These are phyloP conservation scores for Ganaspis sp. DNA, from an alignment of 1,140 invertebrate genomes.

Conservation along the genomic window DNA sequence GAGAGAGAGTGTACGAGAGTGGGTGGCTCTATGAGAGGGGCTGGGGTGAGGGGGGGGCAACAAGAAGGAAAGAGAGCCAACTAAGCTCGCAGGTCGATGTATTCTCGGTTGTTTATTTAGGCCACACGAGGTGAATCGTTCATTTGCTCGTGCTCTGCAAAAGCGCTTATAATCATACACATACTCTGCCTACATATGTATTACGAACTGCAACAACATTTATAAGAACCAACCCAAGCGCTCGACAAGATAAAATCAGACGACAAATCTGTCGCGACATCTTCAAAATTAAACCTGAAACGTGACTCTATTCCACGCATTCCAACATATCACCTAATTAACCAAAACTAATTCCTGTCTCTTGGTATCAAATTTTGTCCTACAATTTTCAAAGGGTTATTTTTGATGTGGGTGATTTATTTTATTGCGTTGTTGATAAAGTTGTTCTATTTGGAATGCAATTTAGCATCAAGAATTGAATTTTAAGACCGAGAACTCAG, in stretches of 20 bases:
- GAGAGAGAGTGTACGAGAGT: slow-evolving; percentile 26
- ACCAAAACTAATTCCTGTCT: too few species aligned
- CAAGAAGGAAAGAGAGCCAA: slow-evolving; percentile 43
- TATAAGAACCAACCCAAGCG: background rate
- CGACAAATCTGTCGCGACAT: slow-evolving; percentile 8
- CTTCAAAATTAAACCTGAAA: slow-evolving; percentile 7
- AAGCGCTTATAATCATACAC: slow-evolving; percentile 47
- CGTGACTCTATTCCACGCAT: background rate
- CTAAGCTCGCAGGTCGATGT: slow-evolving; percentile 72
- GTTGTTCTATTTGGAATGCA: too few species aligned
- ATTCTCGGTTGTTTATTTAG: slow-evolving; percentile 78
- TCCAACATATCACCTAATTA: background rate
- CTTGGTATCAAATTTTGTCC: too few species aligned
- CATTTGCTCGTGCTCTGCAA: slow-evolving; percentile 53
- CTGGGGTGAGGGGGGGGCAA: slow-evolving; percentile 28
- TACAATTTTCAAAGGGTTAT: too few species aligned
- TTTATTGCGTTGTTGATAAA: too few species aligned
- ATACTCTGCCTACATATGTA: slow-evolving; percentile 13
- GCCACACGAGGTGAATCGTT: slow-evolving; percentile 74
- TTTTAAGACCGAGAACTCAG: too few species aligned
- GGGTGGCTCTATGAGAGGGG: background rate
- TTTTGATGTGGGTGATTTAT: too few species aligned
- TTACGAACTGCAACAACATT: slow-evolving; percentile 8
- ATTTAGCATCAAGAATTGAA: too few species aligned
- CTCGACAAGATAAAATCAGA: background rate